phyloP scores from a whole-genome alignment of 2,797 vertebrate genomes.

The Telmatherina bonti region DNA sequence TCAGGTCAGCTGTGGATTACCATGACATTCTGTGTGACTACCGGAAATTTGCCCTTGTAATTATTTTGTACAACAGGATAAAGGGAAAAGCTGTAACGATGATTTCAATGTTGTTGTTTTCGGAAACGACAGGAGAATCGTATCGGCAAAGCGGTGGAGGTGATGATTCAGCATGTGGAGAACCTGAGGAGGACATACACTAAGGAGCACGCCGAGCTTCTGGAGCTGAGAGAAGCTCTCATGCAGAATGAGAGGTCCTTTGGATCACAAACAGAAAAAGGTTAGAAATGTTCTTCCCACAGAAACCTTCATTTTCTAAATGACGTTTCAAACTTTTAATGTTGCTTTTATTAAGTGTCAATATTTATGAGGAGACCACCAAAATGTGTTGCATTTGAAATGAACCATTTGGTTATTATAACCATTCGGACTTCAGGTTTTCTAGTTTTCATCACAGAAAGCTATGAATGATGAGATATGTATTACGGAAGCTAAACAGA shows the following conservation, averaged over 20 bases:
- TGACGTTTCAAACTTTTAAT: not conserved
- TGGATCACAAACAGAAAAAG: slow-evolving; percentile 85
- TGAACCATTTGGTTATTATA: no score
- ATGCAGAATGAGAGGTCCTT: slow-evolving; percentile 89
- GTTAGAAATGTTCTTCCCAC: slow-evolving; percentile 54
- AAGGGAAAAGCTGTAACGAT: not conserved
- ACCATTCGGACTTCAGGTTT: no score
- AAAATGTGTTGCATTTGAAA: no score
- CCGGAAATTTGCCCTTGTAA: not conserved
- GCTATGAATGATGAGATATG: not conserved
- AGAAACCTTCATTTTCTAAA: not conserved
- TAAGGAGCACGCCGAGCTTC: slow-evolving; percentile 92
- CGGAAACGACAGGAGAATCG: slow-evolving; percentile 86
- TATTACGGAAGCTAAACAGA: no score
- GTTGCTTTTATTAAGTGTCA: not conserved
- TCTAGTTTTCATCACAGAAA: not conserved
- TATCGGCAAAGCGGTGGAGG: slow-evolving; percentile 94
- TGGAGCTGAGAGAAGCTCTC: slow-evolving; percentile 91
- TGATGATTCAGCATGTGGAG: slow-evolving; percentile 98
- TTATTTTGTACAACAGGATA: not conserved
- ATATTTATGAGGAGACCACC: not conserved
- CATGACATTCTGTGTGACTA: not conserved
- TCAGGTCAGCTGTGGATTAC: slow-evolving; percentile 83
- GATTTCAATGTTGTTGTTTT: not conserved
- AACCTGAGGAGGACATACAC: slow-evolving; percentile 95